phyloP scores from a whole-genome alignment of 2,888 invertebrate genomes.

The Mythimna ferrago region DNA sequence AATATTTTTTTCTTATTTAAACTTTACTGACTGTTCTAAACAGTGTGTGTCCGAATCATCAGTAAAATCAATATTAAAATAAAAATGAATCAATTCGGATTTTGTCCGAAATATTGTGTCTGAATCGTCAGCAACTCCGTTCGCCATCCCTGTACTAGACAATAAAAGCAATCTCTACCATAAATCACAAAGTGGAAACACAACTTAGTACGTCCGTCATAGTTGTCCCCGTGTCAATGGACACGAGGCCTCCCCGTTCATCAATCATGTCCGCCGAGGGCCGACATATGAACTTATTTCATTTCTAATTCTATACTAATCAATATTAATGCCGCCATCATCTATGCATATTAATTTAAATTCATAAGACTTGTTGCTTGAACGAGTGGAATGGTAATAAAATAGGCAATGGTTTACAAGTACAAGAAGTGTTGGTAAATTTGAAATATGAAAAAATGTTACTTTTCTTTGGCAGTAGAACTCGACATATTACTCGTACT shows the following conservation, averaged over 20 bases:
- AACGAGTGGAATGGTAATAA: neutral
- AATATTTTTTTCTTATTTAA: no score
- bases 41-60: no score
- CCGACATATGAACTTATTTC: constrained; percentile 57
- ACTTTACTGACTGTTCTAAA: no score
- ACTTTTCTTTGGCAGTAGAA: no score
- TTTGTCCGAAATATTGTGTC: no score
- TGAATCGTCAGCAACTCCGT: no score
- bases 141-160: neutral
- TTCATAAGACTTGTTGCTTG: constrained; percentile 36
- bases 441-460: no score
- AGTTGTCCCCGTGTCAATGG: constrained; percentile 27
- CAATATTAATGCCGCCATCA: constrained; percentile 59
- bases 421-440: neutral
- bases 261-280: constrained; percentile 56
- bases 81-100: no score
- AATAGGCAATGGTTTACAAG: neutral
- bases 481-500: no score
- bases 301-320: constrained; percentile 62
- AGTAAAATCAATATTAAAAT: no score
- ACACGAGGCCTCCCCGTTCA: constrained; percentile 35
- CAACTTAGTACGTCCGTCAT: neutral
- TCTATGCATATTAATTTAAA: constrained; percentile 50
- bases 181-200: neutral
- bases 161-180: constrained; percentile 2